Evolutionary conservation across 2,113 vertebrate species (phyloP).

Genomic region (Microcebus jonahi): DNA sequence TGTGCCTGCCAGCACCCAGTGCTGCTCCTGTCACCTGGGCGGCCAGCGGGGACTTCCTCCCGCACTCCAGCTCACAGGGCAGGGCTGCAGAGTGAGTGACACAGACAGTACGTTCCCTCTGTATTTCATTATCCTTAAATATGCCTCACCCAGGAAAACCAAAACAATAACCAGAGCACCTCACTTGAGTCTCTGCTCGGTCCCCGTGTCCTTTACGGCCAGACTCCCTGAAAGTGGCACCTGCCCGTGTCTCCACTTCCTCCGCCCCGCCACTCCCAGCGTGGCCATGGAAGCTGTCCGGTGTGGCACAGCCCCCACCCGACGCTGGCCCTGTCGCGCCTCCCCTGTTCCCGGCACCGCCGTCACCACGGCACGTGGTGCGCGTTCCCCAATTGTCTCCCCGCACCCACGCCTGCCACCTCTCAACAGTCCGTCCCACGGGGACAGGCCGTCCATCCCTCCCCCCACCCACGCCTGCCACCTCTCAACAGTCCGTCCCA

Average conservation of each 20-base stretch:
- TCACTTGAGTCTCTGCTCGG: background rate
- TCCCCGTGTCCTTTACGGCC: background rate
- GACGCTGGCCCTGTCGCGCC: accelerated
- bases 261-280: background rate
- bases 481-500: background rate
- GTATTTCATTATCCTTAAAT: background rate
- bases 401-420: background rate
- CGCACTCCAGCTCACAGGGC: background rate
- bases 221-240: background rate
- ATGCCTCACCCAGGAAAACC: background rate
- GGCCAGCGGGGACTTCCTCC: background rate
- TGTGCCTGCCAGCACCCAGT: background rate
- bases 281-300: background rate
- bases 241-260: background rate
- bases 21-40: background rate
- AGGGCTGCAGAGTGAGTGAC: background rate
- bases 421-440: background rate
- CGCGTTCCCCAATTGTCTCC: background rate
- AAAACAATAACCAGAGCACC: background rate
- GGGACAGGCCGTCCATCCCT: background rate
- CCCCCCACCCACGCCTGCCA: background rate
- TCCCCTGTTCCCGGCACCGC: background rate
- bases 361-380: accelerated
- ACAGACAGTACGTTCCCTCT: background rate
- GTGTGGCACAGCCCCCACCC: background rate